Conservation (phyloP, 1,140 invertebrate genomes). For the Asbolus verrucosus region DNA sequence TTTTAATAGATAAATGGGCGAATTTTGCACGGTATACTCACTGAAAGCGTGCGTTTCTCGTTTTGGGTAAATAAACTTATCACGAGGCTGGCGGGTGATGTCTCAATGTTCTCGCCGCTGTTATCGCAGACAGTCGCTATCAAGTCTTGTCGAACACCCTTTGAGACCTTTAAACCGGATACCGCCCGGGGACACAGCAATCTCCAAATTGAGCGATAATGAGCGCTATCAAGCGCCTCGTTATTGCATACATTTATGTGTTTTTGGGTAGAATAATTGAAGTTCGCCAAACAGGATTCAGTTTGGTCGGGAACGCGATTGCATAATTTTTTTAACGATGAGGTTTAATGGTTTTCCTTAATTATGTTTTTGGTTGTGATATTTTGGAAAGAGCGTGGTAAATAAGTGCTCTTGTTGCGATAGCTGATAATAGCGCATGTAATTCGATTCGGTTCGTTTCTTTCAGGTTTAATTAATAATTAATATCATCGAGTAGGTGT, state of each 20-base stretch:
- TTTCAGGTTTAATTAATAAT: no score
- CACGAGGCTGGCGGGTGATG: not conserved
- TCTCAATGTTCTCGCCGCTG: no score
- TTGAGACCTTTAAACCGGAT: slow-evolving; percentile 30
- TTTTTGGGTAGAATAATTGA: not conserved
- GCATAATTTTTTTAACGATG: slow-evolving; percentile 1
- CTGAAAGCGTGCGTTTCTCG: not conserved
- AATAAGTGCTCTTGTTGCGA: not conserved
- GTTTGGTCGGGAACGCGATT: no score
- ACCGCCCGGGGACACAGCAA: not conserved
- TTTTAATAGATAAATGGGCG: not conserved
- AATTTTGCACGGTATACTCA: not conserved
- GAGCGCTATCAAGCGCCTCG: not conserved
- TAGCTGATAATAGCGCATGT: slow-evolving; percentile 9
- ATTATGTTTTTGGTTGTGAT: not conserved
- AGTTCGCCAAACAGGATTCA: slow-evolving; percentile 10
- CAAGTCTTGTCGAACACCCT: not conserved
- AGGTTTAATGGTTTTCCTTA: not conserved
- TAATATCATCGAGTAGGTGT: no score
- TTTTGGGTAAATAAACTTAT: not conserved
- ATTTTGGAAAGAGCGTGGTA: not conserved
- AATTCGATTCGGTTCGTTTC: slow-evolving; percentile 13
- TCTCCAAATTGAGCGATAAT: not conserved
- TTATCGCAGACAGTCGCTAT: slow-evolving; percentile 2
- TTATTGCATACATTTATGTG: no score